These are phyloP conservation scores for Drosophila rhopaloa DNA, from an alignment of 1,140 invertebrate genomes.

Conservation along the genomic window DNA sequence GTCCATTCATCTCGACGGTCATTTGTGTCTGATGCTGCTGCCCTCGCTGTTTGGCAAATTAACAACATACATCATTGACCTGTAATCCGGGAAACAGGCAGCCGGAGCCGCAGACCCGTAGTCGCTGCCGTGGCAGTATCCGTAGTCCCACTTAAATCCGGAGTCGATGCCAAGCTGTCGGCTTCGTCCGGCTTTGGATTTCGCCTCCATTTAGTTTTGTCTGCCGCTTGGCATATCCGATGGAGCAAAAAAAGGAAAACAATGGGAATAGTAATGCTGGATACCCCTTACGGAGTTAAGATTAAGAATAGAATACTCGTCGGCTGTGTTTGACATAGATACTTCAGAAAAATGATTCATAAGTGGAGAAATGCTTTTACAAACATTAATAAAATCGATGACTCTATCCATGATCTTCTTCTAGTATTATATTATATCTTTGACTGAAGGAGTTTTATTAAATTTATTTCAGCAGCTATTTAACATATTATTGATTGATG, in stretches of 20 bases:
- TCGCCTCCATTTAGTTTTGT: slow-evolving; percentile 8
- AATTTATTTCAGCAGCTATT: no score
- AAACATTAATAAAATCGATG: no score
- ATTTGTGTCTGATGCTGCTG: slow-evolving; percentile 24
- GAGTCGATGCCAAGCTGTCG: slow-evolving; percentile 26
- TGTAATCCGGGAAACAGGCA: slow-evolving; percentile 39
- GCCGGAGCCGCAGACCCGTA: slow-evolving; percentile 13
- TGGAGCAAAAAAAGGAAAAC: neutral
- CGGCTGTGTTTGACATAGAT: no score
- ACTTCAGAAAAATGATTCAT: no score
- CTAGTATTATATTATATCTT: no score
- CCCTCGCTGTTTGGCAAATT: slow-evolving; percentile 61
- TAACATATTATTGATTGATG: no score
- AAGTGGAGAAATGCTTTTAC: no score
- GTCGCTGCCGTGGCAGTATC: neutral
- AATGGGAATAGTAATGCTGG: neutral
- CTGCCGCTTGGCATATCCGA: neutral
- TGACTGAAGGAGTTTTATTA: no score
- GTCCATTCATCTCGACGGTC: slow-evolving; percentile 11
- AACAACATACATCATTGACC: slow-evolving; percentile 71
- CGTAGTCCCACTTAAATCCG: slow-evolving; percentile 8
- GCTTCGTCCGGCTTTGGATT: slow-evolving; percentile 18
- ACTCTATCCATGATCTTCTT: no score
- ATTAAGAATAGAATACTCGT: no score
- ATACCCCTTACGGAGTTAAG: neutral